Percentiles rank a stretch among this genome's conserved stretches.
Evolutionary conservation across 1,140 invertebrate species (phyloP).

Genomic region (Chymomyza costata): DNA sequence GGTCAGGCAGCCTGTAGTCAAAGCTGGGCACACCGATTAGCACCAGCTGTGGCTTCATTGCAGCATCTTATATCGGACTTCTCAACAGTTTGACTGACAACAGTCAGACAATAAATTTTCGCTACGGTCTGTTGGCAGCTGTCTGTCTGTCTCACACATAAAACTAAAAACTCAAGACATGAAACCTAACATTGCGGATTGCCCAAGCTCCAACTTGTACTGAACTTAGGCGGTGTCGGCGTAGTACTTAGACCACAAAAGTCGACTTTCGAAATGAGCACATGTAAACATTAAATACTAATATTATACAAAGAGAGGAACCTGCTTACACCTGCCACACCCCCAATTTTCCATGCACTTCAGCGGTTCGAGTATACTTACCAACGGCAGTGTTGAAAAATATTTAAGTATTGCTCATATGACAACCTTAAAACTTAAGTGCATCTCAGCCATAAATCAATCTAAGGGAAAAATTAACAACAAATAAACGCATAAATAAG

Average conservation of each 20-base stretch:
- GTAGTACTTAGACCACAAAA: background rate
- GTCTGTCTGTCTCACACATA: conserved; percentile 38
- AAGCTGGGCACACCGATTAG: background rate
- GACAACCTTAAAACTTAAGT: conserved; percentile 46
- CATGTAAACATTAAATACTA: conserved; percentile 1
- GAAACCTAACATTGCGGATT: conserved; percentile 21
- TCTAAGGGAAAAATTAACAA: too few relatives aligned
- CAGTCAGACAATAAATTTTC: conserved; percentile 20
- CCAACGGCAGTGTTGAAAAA: conserved; percentile 37
- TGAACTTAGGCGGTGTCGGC: background rate
- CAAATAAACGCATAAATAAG: too few relatives aligned
- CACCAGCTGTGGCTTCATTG: background rate
- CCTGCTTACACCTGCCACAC: too few relatives aligned
- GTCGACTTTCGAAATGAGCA: background rate
- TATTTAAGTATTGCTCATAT: conserved; percentile 60
- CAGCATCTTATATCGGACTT: conserved; percentile 21
- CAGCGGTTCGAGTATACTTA: conserved; percentile 15
- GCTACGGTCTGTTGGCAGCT: conserved; percentile 51
- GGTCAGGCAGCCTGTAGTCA: conserved; percentile 1
- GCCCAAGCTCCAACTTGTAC: conserved; percentile 4
- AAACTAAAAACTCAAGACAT: conserved; percentile 40
- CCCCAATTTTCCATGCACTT: conserved; percentile 42
- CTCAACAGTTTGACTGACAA: conserved; percentile 14
- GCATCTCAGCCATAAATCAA: too few relatives aligned
- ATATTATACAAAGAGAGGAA: background rate